Conservation (phyloP, 2,888 invertebrate genomes). For the Vanessa cardui region DNA sequence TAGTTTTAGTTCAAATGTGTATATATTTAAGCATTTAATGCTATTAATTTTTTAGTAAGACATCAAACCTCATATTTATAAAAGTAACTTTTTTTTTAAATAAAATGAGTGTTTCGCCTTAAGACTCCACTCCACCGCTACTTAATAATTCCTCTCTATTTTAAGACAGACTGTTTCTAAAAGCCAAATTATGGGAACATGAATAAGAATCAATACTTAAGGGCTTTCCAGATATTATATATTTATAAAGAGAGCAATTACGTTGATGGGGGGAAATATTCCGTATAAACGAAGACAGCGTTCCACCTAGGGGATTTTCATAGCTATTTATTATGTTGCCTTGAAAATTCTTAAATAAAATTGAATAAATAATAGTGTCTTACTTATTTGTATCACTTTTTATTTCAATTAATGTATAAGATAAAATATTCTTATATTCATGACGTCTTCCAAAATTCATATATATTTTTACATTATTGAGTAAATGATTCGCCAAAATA, state of each 20-base stretch:
- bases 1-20: too few relatives aligned
- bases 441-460: too few relatives aligned
- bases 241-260: slow-evolving; percentile 36
- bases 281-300: slow-evolving; percentile 15
- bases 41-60: too few relatives aligned
- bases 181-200: slow-evolving; percentile 29
- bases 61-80: background rate
- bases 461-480: too few relatives aligned
- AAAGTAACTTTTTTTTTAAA: slow-evolving; percentile 1
- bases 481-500: too few relatives aligned
- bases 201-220: slow-evolving; percentile 35
- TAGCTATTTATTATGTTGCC: too few relatives aligned
- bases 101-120: background rate
- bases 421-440: too few relatives aligned
- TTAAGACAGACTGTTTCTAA: slow-evolving; percentile 26
- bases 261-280: slow-evolving; percentile 24
- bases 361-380: background rate
- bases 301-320: slow-evolving; percentile 19
- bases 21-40: too few relatives aligned
- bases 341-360: too few relatives aligned
- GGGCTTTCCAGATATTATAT: slow-evolving; percentile 37
- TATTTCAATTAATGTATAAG: too few relatives aligned
- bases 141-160: slow-evolving; percentile 24
- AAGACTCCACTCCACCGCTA: background rate
- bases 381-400: background rate